Base-by-base conservation (phyloP, 2,797 vertebrate genomes). In the Chelmon rostratus region DNA sequence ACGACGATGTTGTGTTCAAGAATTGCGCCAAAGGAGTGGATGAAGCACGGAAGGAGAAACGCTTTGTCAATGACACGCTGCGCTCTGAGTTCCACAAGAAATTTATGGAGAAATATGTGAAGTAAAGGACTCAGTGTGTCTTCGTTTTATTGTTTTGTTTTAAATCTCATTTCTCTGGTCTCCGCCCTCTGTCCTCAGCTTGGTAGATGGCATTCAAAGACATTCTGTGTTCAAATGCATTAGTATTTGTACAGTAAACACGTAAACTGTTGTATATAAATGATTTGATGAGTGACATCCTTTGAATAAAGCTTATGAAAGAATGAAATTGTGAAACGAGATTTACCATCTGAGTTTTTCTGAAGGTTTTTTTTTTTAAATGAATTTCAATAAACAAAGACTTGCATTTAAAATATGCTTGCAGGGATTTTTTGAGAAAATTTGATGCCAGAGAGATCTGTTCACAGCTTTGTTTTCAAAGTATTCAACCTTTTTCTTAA, bases 41-140 rank as follows among this genome's bases (percentile, higher is more conserved):
- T 0, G 98, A 99, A 66, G 94, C 97, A 28, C 97, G 98, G 74
- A 98, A 97, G 83, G 98, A 99, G 94, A 99, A 99, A 82, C 96
- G 97, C 79, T 99, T 99, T 0, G 94, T 99, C 40, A 99, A 99
- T 8, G 98, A 99, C 90, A 99, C 98, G 0, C 94, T 99, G 88
- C 95, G 98, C 76, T 99, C 98, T 2, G 98, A 99, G 91, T 99
- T 99, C 90, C 98, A 99, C 95, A 99, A 99, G 82, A 99, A 99
- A 82, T 99, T 99, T 89, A 99, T 99, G 98, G 98, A 99, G 88
- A 99, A 99, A 92, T 99, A 99, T 47, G 99, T 99, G 79, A 99
- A 99, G 88, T 99, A 97, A 94, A 78, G 21, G 61, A 88, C 59
- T 74, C 50, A 0, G 1, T 49, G 19, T 76, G 13, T 82, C 21